Conservation (phyloP, 2,888 invertebrate species). For the Megastigmus dorsalis region DNA sequence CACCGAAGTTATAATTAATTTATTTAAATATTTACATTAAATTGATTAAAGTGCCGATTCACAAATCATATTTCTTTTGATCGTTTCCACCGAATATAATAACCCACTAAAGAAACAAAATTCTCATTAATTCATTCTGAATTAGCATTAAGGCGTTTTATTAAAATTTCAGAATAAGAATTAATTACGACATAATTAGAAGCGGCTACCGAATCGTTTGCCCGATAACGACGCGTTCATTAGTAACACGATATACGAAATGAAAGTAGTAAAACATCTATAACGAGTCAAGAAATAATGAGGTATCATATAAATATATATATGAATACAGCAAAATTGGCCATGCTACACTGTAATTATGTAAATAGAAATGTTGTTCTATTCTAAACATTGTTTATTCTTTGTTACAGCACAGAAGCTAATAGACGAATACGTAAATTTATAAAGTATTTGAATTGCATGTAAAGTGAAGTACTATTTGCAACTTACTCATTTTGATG, state of each 20-base stretch:
- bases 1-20: no score
- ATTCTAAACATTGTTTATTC: constrained; percentile 33
- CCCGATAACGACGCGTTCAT: not conserved
- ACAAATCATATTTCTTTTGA: no score
- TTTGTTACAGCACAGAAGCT: constrained; percentile 5
- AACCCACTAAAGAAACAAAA: no score
- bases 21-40: no score
- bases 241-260: not conserved
- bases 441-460: not conserved
- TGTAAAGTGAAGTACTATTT: no score
- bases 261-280: not conserved
- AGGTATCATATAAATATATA: no score
- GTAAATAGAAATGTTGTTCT: constrained; percentile 2
- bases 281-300: not conserved
- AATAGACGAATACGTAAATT: constrained; percentile 25
- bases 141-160: no score
- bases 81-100: no score
- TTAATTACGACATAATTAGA: not conserved
- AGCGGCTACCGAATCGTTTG: not conserved
- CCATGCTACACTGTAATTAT: constrained; percentile 47
- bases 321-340: not conserved
- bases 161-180: not conserved
- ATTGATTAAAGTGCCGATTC: no score
- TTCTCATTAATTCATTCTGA: no score
- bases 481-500: no score